Base-by-base conservation (phyloP, 2,888 invertebrate genomes). In the Teleiodes luculella region DNA sequence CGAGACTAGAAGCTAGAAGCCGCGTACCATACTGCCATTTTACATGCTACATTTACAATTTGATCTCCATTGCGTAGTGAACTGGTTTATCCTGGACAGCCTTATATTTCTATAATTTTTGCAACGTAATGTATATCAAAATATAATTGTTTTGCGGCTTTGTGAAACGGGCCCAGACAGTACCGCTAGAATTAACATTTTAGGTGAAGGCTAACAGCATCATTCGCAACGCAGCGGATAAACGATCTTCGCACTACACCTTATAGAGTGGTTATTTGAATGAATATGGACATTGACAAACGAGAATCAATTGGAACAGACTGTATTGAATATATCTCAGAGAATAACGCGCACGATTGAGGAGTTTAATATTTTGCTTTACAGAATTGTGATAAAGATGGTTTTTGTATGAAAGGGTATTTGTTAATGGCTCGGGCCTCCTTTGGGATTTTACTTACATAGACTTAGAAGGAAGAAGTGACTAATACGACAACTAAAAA, bases 171-270 rank as follows among this genome's bases (percentile, higher is more conserved):
- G 20, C 18, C 16, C 3, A 68, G 41, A 39, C 24, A 28, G 37
- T 41, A 48, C 39, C 72, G 72, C 71, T 72, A 66, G 64, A 65
- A 81, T 84, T 81, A 74, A 74, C 80, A 80, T 85, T 83, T 83
- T 83, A 79, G 86, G 86, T 86, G 85, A 86, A 86, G 86, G 86
- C 74, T 63, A 86, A 74, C 83, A 60, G 65, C 75, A 68, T 18
- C 35, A 11, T 33, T 13, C 10, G 10, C 28, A 4, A 6, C 28
- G 45, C 14, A 35, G n/a, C 35, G 4, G 5, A 45, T 14, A 28
- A 30, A 4, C n/a, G 28, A 20, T 28, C 45, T 6, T 45, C 10
- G 7, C 45, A 7, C 45, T n/a, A n/a, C 24, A 11, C 13, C 28
- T 3, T 13, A n/a, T 30, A 28, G 13, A 45, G 45, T 30, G 6